Base-by-base conservation (phyloP, 2,113 vertebrate genomes). In the Corythaixoides concolor region DNA sequence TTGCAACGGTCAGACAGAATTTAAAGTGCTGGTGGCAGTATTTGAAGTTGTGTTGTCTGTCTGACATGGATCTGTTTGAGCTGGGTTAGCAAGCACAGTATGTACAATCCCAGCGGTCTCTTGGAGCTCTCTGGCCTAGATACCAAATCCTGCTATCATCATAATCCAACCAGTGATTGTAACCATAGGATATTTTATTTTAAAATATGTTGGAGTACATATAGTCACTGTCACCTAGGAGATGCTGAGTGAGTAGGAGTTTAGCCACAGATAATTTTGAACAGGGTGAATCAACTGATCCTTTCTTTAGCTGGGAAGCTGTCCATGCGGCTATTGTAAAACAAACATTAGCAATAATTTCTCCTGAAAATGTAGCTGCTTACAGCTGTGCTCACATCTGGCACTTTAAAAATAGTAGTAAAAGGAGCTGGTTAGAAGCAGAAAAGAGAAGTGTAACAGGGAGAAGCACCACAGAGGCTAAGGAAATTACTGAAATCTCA, bases 141-240 rank as follows among this genome's bases (percentile, higher is more conserved):
- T 75, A 81, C 7, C 39, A 84, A 85, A 79, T 6, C 9, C 8
- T 0, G 0, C 33, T 88, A 60, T 47, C 55, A 50, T 60, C 39
- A 17, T 63, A 87, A 89, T 75, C 84, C 80, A 88, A 88, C 14
- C 23, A 74, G 53, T 50, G 69, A 74, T 41, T 91, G 86, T 87
- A 94, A 92, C 90, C 60, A 77, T 63, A 66, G 79, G 47, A 89
- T 87, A 73, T 77, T 82, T 94, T 88, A 90, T 89, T 93, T 90
- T 88, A 85, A 93, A 74, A 83, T 68, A 70, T 47, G 1, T 17
- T 81, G 75, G 41, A 85, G 55, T 88, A 85, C 0, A 0, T 35
- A 35, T 41, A 93, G 79, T 75, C 37, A 72, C 74, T 72, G 59
- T 97, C 88, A 92, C 97, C 96, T 96, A 96, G 96, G 97, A 97